Base-by-base conservation (phyloP, 2,113 vertebrate genomes). In the Cygnus buccinator region DNA sequence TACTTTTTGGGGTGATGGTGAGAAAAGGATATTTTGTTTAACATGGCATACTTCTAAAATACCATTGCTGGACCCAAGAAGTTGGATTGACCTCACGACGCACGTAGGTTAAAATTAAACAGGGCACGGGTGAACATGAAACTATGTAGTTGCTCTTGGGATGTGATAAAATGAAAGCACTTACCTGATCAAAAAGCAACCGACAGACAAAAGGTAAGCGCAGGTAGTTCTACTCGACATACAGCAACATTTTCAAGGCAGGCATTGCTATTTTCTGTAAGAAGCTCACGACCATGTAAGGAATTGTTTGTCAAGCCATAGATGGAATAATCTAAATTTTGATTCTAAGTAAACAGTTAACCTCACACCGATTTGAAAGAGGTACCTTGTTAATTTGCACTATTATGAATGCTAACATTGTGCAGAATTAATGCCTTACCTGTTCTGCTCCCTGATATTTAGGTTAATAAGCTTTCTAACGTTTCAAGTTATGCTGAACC, bases 371-470 rank as follows among this genome's bases (percentile, higher is more conserved):
- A 54, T 90, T 93, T 91, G 87, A 58, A 90, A 94, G 97, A 97
- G 96, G 97, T 98, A 95, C 86, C 90, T 94, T 95, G 93, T 98
- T 97, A 79, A 97, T 98, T 98, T 98, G 98, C 98, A 98, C 98
- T 98, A 97, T 97, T 76, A 89, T 33, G 78, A 97, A 97, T 92
- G 91, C 90, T 97, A 92, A 87, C 7, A 17, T 97, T 96, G 98
- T 98, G 98, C 98, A 98, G 97, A 98, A 96, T 94, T 83, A 96
- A 98, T 98, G 98, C 98, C 98, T 98, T 98, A 98, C 65, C 97
- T 97, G 92, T 97, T 98, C 86, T 93, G 89, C 84, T 83, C 96
- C 97, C 97, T 48, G 57, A 33, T 3, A 18, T 96, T 97, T 98
- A 97, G 98, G 97, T 98, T 97, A 94, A 93, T 97, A 98, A 98